phyloP scores from a whole-genome alignment of 1,140 invertebrate species.

The Adoxophyes honmai region DNA sequence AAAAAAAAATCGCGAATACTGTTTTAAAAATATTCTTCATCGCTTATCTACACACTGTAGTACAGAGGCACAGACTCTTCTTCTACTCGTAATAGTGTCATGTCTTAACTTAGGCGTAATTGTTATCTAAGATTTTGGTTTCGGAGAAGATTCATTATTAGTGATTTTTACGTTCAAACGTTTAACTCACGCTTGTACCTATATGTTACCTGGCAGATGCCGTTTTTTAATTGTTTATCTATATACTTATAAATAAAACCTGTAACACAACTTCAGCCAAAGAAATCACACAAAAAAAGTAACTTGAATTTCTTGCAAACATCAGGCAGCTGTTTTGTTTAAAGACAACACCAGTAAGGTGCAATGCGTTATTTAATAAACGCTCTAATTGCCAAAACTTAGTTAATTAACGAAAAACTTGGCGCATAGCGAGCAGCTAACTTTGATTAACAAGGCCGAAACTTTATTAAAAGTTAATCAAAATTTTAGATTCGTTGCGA shows the following conservation, averaged over 20 bases:
- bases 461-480: conserved; percentile 33
- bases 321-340: neutral
- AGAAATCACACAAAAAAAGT: neutral
- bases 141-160: too few species aligned
- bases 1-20: too few species aligned
- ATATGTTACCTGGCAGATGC: too few species aligned
- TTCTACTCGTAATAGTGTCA: too few species aligned
- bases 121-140: too few species aligned
- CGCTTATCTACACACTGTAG: too few species aligned
- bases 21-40: too few species aligned
- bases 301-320: neutral
- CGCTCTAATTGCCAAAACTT: neutral
- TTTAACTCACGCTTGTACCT: too few species aligned
- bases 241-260: neutral
- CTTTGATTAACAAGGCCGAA: neutral
- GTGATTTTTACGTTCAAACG: too few species aligned
- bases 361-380: neutral
- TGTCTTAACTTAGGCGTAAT: too few species aligned
- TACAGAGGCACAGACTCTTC: too few species aligned
- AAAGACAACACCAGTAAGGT: neutral
- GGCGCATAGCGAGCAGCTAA: neutral
- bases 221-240: neutral
- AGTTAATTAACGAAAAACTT: neutral
- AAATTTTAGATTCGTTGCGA: conserved; percentile 16
- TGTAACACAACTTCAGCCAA: too few species aligned